A percentile compares a stretch with the other conserved stretches of the same genome.
Evolutionary conservation across 2,113 vertebrate genomes (phyloP).

Genomic region (Cephalophus harveyi): DNA sequence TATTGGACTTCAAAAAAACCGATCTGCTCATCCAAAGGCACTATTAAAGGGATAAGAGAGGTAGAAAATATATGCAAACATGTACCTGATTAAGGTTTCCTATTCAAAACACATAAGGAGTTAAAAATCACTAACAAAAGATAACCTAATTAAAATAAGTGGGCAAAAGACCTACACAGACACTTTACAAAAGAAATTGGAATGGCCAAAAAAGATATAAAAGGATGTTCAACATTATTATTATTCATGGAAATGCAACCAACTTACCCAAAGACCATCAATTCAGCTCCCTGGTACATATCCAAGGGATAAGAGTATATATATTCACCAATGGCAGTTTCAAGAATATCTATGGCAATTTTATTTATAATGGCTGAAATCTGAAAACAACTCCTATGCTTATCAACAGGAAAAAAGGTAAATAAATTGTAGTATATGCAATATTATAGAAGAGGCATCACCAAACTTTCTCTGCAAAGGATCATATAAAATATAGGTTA

Average conservation of each 20-base stretch:
- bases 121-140: not conserved
- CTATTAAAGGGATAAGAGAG: not conserved
- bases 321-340: not conserved
- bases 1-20: not conserved
- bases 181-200: not conserved
- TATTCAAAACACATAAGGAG: not conserved
- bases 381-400: not conserved
- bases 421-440: not conserved
- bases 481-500: not conserved
- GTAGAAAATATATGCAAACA: not conserved
- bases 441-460: not conserved
- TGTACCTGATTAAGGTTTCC: not conserved
- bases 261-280: not conserved
- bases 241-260: not conserved
- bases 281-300: not conserved
- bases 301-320: not conserved
- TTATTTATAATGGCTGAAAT: not conserved
- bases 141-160: not conserved
- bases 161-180: not conserved
- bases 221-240: conserved; percentile 14
- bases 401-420: not conserved
- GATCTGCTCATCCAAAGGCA: not conserved
- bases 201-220: not conserved
- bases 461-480: not conserved
- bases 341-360: not conserved